Percentiles rank a stretch among this genome's conserved stretches.
Evolutionary conservation across 2,113 vertebrate species (phyloP).

Genomic region (Mus musculus): GRCm39 chr3:145107001-145107500

Average conservation of each 20-base stretch:
- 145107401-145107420: background rate
- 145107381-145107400: background rate
- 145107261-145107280: background rate
- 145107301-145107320: slow-evolving; percentile 6
- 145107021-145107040: slow-evolving; percentile 13
- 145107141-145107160: slow-evolving; percentile 53
- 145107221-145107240: background rate
- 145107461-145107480: background rate
- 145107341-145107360: background rate
- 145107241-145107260: background rate
- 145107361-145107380: background rate
- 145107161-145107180: background rate
- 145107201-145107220: slow-evolving; percentile 29
- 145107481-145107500: slow-evolving; percentile 33
- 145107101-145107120: slow-evolving; percentile 9
- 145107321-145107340: background rate
- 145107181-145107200: background rate
- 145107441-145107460: background rate
- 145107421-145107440: slow-evolving; percentile 12
- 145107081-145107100: background rate
- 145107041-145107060: slow-evolving; percentile 12
- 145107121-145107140: background rate
- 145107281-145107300: slow-evolving; percentile 28
- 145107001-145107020: background rate
- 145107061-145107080: slow-evolving; percentile 32